A percentile compares a stretch with the other conserved stretches of the same genome.
phyloP scores from a whole-genome alignment of 2,888 invertebrate species.

The Rhagophthalmus giganteus region DNA sequence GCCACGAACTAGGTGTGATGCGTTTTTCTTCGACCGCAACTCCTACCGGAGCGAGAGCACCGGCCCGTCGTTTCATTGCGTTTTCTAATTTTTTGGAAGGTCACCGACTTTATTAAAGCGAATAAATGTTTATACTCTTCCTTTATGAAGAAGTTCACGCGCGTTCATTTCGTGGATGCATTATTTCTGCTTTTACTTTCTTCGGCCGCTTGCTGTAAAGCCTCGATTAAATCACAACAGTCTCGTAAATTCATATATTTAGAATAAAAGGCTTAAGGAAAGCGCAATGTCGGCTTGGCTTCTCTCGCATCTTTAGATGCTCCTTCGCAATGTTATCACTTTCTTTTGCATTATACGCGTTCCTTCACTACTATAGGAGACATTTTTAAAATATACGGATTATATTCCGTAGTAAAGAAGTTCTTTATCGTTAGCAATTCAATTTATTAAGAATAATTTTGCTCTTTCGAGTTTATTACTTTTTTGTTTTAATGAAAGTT shows the following conservation, averaged over 20 bases:
- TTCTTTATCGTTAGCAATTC: slow-evolving; percentile 2
- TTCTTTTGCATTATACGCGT: slow-evolving; percentile 11
- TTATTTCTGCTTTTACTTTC: slow-evolving; percentile 35
- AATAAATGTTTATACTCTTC: slow-evolving; percentile 25
- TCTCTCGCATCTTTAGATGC: slow-evolving; percentile 15
- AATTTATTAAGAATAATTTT: slow-evolving; percentile 7
- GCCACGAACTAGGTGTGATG: slow-evolving; percentile 60
- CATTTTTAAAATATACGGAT: slow-evolving; percentile 12
- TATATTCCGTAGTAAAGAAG: slow-evolving; percentile 9
- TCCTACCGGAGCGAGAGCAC: slow-evolving; percentile 51
- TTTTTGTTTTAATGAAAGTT: slow-evolving; percentile 8
- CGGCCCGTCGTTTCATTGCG: slow-evolving; percentile 58
- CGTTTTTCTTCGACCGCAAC: slow-evolving; percentile 49
- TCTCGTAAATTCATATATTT: slow-evolving; percentile 33
- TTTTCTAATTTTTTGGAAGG: slow-evolving; percentile 32
- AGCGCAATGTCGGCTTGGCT: slow-evolving; percentile 10
- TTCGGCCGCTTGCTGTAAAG: slow-evolving; percentile 17
- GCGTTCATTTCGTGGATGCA: slow-evolving; percentile 31
- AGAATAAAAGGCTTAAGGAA: slow-evolving; percentile 23
- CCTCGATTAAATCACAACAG: slow-evolving; percentile 35
- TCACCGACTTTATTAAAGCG: slow-evolving; percentile 31
- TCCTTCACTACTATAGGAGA: slow-evolving; percentile 4
- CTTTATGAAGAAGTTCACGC: slow-evolving; percentile 28
- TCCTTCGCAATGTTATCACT: slow-evolving; percentile 10
- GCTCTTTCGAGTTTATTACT: not conserved